phyloP scores from a whole-genome alignment of 92 coral and sea anemone genomes.

The Epizoanthus stellaris region DNA sequence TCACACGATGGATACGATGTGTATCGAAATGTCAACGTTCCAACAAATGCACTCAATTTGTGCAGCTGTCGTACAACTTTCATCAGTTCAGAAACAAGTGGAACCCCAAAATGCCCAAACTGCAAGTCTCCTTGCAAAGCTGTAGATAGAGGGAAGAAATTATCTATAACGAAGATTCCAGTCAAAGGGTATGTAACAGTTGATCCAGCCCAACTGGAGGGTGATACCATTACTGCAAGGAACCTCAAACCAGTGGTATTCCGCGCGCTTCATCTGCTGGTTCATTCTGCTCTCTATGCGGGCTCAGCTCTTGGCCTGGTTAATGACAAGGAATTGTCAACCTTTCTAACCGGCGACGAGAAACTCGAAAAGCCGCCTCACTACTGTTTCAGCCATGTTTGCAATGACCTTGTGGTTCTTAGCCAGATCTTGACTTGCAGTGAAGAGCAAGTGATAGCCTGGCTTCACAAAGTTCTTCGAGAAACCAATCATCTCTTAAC shows the following conservation, averaged over 20 bases:
- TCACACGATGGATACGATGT: conserved; percentile 20
- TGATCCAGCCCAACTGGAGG: conserved; percentile 14
- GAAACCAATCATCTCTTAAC: conserved; percentile 59
- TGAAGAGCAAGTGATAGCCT: conserved; percentile 67
- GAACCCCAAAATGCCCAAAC: conserved; percentile 49
- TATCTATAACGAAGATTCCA: neutral
- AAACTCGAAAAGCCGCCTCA: conserved; percentile 43
- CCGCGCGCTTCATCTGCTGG: conserved; percentile 85
- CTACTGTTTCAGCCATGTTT: conserved; percentile 71
- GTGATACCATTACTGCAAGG: conserved; percentile 53
- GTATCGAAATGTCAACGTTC: conserved; percentile 6
- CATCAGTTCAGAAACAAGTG: conserved; percentile 8
- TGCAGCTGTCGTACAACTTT: conserved; percentile 63
- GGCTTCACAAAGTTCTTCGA: conserved; percentile 72
- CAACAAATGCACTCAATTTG: neutral
- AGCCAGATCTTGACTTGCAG: conserved; percentile 62
- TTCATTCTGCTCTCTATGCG: conserved; percentile 77
- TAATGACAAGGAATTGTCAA: conserved; percentile 51
- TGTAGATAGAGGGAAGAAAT: neutral
- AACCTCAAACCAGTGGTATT: conserved; percentile 74
- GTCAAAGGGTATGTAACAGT: conserved; percentile 51
- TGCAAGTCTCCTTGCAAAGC: conserved; percentile 34
- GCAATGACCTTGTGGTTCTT: conserved; percentile 66
- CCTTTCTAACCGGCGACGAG: conserved; percentile 44
- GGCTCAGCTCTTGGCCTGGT: conserved; percentile 72